A percentile compares a stretch with the other conserved stretches of the same genome.
These are phyloP conservation scores for Gobiocypris rarus DNA, from an alignment of 2,113 vertebrate genomes.

Conservation along the genomic window DNA sequence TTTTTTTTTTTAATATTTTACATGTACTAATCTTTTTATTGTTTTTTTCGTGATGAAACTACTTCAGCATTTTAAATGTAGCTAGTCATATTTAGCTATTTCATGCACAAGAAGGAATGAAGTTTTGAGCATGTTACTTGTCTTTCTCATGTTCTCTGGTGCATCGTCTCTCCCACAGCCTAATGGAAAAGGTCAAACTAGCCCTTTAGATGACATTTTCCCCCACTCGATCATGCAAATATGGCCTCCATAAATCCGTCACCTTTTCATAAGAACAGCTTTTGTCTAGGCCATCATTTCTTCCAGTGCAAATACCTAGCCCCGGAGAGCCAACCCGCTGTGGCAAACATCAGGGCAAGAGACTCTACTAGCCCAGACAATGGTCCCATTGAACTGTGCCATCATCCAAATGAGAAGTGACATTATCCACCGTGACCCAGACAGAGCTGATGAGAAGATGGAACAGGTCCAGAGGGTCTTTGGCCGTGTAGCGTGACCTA, in stretches of 20 bases:
- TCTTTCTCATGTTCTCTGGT: not conserved
- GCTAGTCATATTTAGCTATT: not conserved
- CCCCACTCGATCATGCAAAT: constrained; percentile 7
- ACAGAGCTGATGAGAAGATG: constrained; percentile 27
- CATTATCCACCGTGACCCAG: constrained; percentile 50
- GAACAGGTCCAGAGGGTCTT: constrained; percentile 25
- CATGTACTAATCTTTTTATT: too few relatives aligned
- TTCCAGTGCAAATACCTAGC: not conserved
- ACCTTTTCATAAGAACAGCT: constrained; percentile 19
- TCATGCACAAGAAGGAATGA: not conserved
- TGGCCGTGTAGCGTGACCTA: constrained; percentile 32
- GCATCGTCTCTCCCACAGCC: not conserved
- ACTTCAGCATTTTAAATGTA: not conserved
- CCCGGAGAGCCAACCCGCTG: constrained; percentile 12
- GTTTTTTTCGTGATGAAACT: not conserved
- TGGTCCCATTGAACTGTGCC: constrained; percentile 37
- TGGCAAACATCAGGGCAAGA: constrained; percentile 33
- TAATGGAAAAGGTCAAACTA: constrained; percentile 28
- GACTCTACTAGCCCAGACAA: constrained; percentile 30
- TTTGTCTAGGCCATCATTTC: constrained; percentile 30
- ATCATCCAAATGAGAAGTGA: constrained; percentile 53
- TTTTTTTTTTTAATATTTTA: too few relatives aligned
- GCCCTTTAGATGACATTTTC: constrained; percentile 22
- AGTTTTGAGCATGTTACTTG: not conserved
- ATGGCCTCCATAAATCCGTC: constrained; percentile 40